phyloP scores from a whole-genome alignment of 23 tunicate species.

The Aplidium turbinatum region DNA sequence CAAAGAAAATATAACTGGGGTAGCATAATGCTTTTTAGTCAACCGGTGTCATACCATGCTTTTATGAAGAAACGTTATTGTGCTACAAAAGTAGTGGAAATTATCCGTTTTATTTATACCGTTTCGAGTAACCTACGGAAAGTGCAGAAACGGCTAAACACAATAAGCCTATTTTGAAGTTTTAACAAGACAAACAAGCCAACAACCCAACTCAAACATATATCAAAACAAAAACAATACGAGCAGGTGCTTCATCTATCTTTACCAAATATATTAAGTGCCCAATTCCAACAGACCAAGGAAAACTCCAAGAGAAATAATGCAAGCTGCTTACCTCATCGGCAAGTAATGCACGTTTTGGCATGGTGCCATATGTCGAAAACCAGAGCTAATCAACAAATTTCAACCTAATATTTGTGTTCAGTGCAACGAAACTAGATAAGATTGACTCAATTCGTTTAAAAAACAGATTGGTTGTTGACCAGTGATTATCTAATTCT shows the following conservation, averaged over 20 bases:
- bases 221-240: slow-evolving; percentile 2
- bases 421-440: slow-evolving; percentile 26
- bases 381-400: slow-evolving; percentile 28
- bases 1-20: slow-evolving; percentile 33
- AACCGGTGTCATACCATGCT: slow-evolving; percentile 15
- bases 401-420: slow-evolving; percentile 21
- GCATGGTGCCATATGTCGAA: slow-evolving; percentile 18
- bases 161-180: slow-evolving; percentile 10
- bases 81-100: slow-evolving; percentile 13
- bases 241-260: background rate
- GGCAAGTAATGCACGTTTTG: background rate
- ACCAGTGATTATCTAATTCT: no score
- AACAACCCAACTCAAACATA: slow-evolving; percentile 18
- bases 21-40: slow-evolving; percentile 23
- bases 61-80: slow-evolving; percentile 35
- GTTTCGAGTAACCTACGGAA: slow-evolving; percentile 29
- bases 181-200: background rate
- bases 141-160: slow-evolving; percentile 25
- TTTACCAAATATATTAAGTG: background rate
- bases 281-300: background rate
- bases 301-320: background rate
- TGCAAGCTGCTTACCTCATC: no score
- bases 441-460: slow-evolving; percentile 30
- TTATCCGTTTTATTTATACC: slow-evolving; percentile 24
- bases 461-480: slow-evolving; percentile 25